These are phyloP conservation scores for Clamator glandarius DNA, from an alignment of 2,797 vertebrate species.

Conservation along the genomic window DNA sequence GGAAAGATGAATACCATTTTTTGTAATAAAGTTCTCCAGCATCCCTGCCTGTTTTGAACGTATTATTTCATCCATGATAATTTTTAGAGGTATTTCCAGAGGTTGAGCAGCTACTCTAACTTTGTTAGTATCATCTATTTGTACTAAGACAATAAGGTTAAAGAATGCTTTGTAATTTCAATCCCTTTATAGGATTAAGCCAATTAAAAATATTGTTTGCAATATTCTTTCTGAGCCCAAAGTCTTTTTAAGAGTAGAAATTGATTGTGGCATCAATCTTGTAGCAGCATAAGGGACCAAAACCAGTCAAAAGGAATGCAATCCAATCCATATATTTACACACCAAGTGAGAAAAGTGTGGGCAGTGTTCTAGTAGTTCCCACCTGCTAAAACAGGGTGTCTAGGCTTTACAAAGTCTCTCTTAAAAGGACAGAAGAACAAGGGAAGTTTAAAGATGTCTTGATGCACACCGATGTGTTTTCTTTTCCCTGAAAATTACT, in stretches of 20 bases:
- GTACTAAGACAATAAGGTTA: neutral
- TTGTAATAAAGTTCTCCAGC: neutral
- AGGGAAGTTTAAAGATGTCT: neutral
- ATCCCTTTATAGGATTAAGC: neutral
- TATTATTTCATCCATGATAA: neutral
- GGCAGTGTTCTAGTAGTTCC: neutral
- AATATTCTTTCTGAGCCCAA: neutral
- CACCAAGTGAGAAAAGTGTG: neutral
- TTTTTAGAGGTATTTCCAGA: neutral
- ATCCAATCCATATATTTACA: rapidly evolving
- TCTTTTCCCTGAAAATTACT: neutral
- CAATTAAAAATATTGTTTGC: neutral
- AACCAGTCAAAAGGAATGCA: neutral
- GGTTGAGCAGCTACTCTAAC: neutral
- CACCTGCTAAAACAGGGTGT: neutral
- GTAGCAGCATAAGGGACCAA: neutral
- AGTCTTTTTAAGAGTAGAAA: neutral
- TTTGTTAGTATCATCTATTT: neutral
- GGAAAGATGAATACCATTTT: neutral
- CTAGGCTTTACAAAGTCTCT: neutral
- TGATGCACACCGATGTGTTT: neutral
- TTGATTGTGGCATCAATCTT: no score
- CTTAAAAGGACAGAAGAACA: neutral
- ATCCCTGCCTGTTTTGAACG: neutral
- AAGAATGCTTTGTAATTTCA: neutral